A percentile compares a stretch with the other conserved stretches of the same genome.
Conservation (phyloP, 2,113 vertebrate species). For the Pluvianellus socialis region DNA sequence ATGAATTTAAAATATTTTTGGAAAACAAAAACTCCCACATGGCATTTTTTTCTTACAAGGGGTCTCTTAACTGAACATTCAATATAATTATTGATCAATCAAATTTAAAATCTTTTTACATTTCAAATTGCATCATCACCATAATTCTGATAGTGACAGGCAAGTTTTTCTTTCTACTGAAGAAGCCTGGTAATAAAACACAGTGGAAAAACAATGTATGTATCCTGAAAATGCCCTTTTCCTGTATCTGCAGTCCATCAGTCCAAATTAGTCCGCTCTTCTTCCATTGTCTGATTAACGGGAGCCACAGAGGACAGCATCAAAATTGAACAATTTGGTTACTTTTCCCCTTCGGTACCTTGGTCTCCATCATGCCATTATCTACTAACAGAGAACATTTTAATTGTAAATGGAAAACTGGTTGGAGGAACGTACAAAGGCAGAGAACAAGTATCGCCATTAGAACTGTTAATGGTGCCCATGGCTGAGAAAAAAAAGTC, state of each 20-base stretch:
- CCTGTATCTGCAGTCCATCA: not conserved
- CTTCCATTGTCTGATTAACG: not conserved
- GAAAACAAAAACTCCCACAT: not conserved
- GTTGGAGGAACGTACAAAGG: not conserved
- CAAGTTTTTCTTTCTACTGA: not conserved
- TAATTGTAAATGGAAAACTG: not conserved
- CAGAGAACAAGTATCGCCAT: not conserved
- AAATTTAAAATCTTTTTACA: not conserved
- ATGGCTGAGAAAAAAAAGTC: not conserved
- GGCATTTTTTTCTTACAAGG: not conserved
- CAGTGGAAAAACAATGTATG: not conserved
- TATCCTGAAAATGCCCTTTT: constrained; percentile 4
- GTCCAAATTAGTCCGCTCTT: not conserved
- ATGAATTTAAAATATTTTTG: not conserved
- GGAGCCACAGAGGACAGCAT: not conserved
- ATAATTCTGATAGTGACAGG: not conserved
- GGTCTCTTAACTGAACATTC: not conserved
- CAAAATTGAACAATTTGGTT: not conserved
- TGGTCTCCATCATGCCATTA: not conserved
- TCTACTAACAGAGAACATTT: not conserved
- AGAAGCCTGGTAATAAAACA: not conserved
- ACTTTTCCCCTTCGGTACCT: not conserved
- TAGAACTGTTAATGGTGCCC: not conserved
- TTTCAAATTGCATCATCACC: not conserved
- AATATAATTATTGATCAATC: not conserved